Conservation (phyloP, 2,797 vertebrate genomes). For the Girardinus metallicus region DNA sequence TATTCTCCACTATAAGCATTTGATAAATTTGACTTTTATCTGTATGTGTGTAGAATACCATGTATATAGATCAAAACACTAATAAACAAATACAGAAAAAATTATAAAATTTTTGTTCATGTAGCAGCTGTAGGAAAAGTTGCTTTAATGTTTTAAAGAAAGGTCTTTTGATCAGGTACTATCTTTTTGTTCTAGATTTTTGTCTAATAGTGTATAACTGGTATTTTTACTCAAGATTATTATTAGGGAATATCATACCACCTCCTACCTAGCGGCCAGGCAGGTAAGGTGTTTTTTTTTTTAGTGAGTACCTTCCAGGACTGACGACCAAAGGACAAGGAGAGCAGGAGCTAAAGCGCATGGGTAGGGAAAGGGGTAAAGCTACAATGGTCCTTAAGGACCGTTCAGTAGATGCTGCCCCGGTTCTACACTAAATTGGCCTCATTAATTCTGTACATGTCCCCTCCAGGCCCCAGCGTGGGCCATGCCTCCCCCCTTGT, state of each 20-base stretch:
- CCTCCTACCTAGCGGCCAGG: not conserved
- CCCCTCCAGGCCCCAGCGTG: constrained; percentile 52
- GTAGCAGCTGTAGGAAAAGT: not conserved
- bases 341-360: constrained; percentile 32
- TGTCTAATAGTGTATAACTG: not conserved
- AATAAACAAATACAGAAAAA: not conserved
- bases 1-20: not conserved
- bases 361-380: constrained; percentile 26
- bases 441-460: constrained; percentile 76
- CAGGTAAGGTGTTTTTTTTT: constrained; percentile 39
- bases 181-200: not conserved
- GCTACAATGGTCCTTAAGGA: constrained; percentile 64
- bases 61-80: not conserved
- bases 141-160: not conserved
- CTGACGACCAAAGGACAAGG: constrained; percentile 19
- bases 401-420: constrained; percentile 64
- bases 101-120: not conserved
- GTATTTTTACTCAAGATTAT: not conserved
- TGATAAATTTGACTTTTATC: not conserved
- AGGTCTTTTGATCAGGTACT: not conserved
- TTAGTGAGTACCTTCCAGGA: constrained; percentile 34
- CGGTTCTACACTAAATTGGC: constrained; percentile 71
- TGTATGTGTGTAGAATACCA: not conserved
- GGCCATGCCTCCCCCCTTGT: constrained; percentile 41
- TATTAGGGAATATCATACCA: not conserved